Evolutionary conservation across 1,140 invertebrate species (phyloP), one percentile per base, ranked within the genome.

Genomic region (Phenacoccus solenopsis): DNA sequence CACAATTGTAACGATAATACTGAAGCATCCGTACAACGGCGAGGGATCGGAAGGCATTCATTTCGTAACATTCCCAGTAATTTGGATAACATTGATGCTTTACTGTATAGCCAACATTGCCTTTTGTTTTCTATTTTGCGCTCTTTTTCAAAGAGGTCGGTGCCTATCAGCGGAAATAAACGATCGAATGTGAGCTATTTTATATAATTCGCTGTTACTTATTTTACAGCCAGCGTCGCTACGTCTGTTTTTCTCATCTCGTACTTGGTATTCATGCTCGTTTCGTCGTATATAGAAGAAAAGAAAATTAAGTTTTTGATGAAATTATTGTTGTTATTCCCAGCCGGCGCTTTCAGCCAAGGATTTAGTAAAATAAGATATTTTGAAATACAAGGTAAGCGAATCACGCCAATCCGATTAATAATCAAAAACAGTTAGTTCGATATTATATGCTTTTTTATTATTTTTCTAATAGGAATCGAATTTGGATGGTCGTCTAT

Each of bases 1-100:
- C 4, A 72, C 77, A 22, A 72, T 84, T 16, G 82, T 86, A 73
- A 80, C 80, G 1, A 68, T 83, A 22, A 74, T 84, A 3, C 73
- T 80, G 22, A 69, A 74, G 57, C 27, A 72, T n/a, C 27, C 72
- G 76, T 79, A 76, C 73, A 76, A 69, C 24, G 70, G 73, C 12
- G 77, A 2, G 73, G 72, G 72, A 73, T 69, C 10, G 69, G 75
- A 73, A 38, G 75, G 78, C 71, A 73, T 72, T 75, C 80, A 69
- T 64, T 24, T 16, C 76, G 82, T 21, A 75, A 84, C 32, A 79
- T 80, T 69, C 75, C 81, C 72, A 76, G 77, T 32, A 0, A 32
- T 72, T 0, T 70, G 69, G 64, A 25, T 69, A 10, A 59, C 57
- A 38, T 24, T 72, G 10, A 20, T 69, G 4, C 28, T 70, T n/a